Conservation (phyloP, 2,888 invertebrate genomes). For the Plebejus anna region DNA sequence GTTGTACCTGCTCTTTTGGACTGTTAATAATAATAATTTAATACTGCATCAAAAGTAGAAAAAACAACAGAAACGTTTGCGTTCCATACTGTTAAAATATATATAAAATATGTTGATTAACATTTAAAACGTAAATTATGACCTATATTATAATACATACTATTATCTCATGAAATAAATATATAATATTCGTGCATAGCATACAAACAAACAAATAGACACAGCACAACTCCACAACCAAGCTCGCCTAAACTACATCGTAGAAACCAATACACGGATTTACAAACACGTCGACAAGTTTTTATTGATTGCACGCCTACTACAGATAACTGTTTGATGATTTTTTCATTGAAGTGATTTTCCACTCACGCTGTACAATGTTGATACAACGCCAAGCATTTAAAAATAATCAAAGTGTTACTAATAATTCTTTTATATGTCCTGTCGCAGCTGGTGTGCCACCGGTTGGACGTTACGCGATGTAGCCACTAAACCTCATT, state of each 20-base stretch:
- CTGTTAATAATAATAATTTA: not conserved
- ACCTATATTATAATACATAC: no score
- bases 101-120: no score
- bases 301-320: conserved; percentile 6
- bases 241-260: not conserved
- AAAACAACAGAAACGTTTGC: no score
- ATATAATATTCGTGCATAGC: not conserved
- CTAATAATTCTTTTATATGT: conserved; percentile 27
- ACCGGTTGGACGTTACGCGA: not conserved
- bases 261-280: not conserved
- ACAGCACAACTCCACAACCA: not conserved
- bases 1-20: not conserved
- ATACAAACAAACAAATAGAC: not conserved
- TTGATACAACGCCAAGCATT: conserved; percentile 27
- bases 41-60: no score
- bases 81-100: no score
- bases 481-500: conserved; percentile 17
- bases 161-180: no score
- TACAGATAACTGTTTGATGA: conserved; percentile 1
- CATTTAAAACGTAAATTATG: no score
- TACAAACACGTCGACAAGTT: conserved; percentile 24
- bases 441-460: conserved; percentile 20
- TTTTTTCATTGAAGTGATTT: conserved; percentile 27
- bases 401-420: conserved; percentile 27
- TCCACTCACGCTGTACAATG: conserved; percentile 22